Conservation (phyloP, 2,888 invertebrate species). For the Idaea aversata region DNA sequence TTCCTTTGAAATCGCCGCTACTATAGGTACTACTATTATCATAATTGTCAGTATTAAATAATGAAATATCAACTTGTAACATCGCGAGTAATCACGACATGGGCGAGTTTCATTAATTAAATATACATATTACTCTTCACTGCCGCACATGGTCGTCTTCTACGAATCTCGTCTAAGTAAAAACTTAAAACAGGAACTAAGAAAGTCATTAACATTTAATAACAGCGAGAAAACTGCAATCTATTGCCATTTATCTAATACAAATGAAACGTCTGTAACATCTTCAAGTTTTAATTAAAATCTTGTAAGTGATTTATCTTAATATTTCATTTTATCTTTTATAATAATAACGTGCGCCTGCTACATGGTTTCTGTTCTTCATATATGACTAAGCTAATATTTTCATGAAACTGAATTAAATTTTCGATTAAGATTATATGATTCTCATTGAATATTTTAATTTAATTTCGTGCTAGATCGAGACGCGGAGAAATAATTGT, state of each 20-base stretch:
- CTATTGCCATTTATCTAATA: not conserved
- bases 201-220: slow-evolving; percentile 15
- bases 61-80: slow-evolving; percentile 34
- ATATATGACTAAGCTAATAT: not conserved
- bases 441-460: not conserved
- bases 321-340: not conserved
- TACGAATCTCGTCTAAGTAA: slow-evolving; percentile 14
- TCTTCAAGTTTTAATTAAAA: not conserved
- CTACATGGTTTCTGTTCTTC: not conserved
- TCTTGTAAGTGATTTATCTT: not conserved
- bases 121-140: slow-evolving; percentile 11
- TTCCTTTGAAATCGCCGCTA: slow-evolving; percentile 42
- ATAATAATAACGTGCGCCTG: not conserved
- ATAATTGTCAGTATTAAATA: slow-evolving; percentile 54
- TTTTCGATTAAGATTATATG: not conserved
- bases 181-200: slow-evolving; percentile 16
- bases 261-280: not conserved
- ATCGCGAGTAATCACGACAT: slow-evolving; percentile 10
- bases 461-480: not conserved
- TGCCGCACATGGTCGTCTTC: slow-evolving; percentile 15
- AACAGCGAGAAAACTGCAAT: slow-evolving; percentile 5
- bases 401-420: not conserved
- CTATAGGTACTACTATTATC: slow-evolving; percentile 33
- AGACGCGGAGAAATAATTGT: not conserved
- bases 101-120: slow-evolving; percentile 23